Conservation (phyloP, 2,797 vertebrate genomes). For the Falco rusticolus region DNA sequence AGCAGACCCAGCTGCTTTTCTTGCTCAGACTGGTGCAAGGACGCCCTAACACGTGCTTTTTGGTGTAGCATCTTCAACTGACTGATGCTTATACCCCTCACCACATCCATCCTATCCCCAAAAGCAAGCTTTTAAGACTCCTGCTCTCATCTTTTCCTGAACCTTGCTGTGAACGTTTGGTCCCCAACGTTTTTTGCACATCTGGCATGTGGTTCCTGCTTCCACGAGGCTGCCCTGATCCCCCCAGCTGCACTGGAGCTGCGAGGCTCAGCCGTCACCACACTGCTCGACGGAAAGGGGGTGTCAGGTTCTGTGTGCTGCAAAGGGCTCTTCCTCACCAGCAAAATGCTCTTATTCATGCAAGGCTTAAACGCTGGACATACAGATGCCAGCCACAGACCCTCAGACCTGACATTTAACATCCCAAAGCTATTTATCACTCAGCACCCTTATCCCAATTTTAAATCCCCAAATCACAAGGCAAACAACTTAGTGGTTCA, state of each 20-base stretch:
- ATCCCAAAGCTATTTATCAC: constrained; percentile 62
- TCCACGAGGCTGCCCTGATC: background rate
- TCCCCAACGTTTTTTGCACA: background rate
- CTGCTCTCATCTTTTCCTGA: background rate
- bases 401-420: constrained; percentile 25
- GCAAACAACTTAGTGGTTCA: constrained; percentile 59
- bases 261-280: background rate
- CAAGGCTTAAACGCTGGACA: background rate
- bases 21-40: background rate
- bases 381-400: background rate
- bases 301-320: background rate
- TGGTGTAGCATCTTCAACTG: background rate
- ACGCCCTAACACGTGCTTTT: accelerated
- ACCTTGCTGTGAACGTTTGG: background rate
- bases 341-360: background rate
- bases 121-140: background rate
- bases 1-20: background rate
- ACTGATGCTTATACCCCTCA: background rate
- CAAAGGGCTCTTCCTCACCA: background rate
- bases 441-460: constrained; percentile 38
- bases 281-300: background rate
- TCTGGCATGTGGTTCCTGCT: background rate
- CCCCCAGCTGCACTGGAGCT: background rate
- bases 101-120: background rate
- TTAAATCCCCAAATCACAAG: constrained; percentile 54